Evolutionary conservation across 2,113 vertebrate genomes (phyloP).

Genomic region (Steatornis caripensis): DNA sequence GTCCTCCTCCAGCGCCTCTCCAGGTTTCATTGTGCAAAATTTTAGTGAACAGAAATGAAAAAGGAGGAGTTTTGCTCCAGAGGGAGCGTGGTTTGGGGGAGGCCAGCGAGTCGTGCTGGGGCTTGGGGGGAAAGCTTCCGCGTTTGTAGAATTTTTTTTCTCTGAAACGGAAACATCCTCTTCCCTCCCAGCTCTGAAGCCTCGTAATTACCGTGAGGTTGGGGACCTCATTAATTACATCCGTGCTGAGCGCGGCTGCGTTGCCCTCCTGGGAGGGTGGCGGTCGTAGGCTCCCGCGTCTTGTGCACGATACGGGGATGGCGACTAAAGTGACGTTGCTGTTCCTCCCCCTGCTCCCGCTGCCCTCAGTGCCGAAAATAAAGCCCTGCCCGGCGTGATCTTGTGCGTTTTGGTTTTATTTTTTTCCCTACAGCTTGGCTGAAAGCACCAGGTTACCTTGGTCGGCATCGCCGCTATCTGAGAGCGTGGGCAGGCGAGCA

Average conservation of each 20-base stretch:
- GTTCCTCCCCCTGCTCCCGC: background rate
- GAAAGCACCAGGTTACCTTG: background rate
- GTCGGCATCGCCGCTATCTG: accelerated
- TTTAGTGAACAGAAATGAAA: background rate
- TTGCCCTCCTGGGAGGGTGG: background rate
- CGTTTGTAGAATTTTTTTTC: background rate
- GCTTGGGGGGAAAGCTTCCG: background rate
- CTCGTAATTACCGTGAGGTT: background rate
- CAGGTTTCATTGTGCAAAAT: background rate
- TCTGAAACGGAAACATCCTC: background rate
- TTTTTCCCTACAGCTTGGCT: background rate
- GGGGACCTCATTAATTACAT: slow-evolving; percentile 10
- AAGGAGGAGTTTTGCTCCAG: background rate
- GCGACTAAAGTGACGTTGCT: background rate
- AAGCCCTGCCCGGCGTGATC: accelerated
- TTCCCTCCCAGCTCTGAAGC: background rate
- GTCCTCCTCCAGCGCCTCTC: background rate
- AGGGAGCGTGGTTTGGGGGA: background rate
- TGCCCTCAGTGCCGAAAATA: background rate
- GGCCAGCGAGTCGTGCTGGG: accelerated
- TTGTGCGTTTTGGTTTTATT: background rate
- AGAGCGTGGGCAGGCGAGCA: too few relatives aligned
- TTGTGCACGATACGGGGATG: accelerated
- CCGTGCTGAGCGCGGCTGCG: accelerated
- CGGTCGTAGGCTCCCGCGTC: background rate